Evolutionary conservation across 2,113 vertebrate species (phyloP), one percentile per base, ranked within the genome.

Genomic region (Sardina pilchardus): DNA sequence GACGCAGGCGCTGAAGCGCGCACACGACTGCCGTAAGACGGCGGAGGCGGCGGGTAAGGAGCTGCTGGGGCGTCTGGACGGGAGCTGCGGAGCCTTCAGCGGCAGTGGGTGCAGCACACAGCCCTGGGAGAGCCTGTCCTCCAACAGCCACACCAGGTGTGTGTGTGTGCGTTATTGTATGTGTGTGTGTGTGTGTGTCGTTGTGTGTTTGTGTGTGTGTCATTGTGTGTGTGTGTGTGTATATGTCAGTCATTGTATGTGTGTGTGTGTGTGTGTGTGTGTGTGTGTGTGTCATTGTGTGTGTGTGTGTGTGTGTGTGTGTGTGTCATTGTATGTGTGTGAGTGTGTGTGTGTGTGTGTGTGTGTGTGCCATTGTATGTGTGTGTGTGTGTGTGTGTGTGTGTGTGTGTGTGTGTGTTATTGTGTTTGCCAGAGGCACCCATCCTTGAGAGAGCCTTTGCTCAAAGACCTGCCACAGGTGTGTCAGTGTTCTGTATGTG

Each of bases 101-200:
- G 91, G 96, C 85, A 92, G 95, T 0, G 94, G 96, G 53, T 97
- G 96, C 80, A 95, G 92, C 0, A 92, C 94, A 21, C 97, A 97
- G 87, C 96, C 96, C 36, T 97, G 96, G 96, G 96, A 97, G 91
- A 97, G 96, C 87, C 93, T 97, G 21, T 97, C 96, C 6, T 97
- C 96, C 87, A 97, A 97, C 92, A 97, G 96, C 91, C 97, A 97
- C 87, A 97, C 96, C 83, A 97, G 97, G 97, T 97, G 93, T 81
- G 82, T 34, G 47, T 21, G 12, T 50, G 45, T 45, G 39, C 39
- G 26, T 80, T 34, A 82, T n/a, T 75, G 39, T 82, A 12, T 81
- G 26, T 83, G 75, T 47, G 48, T 44, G 59, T 48, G 53, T 44
- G 48, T 45, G 26, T 59, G 16, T 39, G 1, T 39, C 39, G 4